phyloP scores from a whole-genome alignment of 2,888 invertebrate genomes.

The Quadroppia sp. region DNA sequence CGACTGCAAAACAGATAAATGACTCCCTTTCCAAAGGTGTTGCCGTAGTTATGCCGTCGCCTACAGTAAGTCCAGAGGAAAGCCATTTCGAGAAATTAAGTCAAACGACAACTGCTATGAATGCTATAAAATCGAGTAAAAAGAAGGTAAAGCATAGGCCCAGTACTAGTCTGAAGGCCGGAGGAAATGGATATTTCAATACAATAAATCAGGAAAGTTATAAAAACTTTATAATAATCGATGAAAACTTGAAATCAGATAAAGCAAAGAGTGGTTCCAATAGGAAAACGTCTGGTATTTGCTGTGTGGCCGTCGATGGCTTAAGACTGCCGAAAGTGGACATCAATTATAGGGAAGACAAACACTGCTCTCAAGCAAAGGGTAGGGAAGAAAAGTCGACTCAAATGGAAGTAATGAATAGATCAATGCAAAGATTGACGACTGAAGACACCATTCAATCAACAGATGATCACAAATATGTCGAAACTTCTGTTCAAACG shows the following conservation, averaged over 20 bases:
- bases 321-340: conserved; percentile 5
- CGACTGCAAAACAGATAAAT: conserved; percentile 43
- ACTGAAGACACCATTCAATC: not conserved
- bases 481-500: conserved; percentile 3
- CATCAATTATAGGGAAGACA: not conserved
- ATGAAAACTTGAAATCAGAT: conserved; percentile 29
- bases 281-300: conserved; percentile 6
- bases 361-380: not conserved
- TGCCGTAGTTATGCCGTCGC: conserved; percentile 32
- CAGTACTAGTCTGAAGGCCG: conserved; percentile 44
- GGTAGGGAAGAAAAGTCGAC: not conserved
- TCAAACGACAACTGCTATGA: not conserved
- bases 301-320: not conserved
- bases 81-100: conserved; percentile 25
- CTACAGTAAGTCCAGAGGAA: conserved; percentile 15
- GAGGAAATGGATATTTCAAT: conserved; percentile 43
- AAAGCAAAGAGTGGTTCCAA: not conserved
- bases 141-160: conserved; percentile 39
- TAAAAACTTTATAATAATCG: conserved; percentile 43
- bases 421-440: not conserved
- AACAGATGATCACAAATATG: not conserved
- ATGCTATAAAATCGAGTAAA: conserved; percentile 5
- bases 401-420: conserved; percentile 2
- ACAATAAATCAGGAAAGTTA: conserved; percentile 40
- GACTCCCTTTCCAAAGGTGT: not conserved